These are phyloP conservation scores for Myiopsitta monachus DNA, from an alignment of 2,113 vertebrate genomes.

Conservation along the genomic window DNA sequence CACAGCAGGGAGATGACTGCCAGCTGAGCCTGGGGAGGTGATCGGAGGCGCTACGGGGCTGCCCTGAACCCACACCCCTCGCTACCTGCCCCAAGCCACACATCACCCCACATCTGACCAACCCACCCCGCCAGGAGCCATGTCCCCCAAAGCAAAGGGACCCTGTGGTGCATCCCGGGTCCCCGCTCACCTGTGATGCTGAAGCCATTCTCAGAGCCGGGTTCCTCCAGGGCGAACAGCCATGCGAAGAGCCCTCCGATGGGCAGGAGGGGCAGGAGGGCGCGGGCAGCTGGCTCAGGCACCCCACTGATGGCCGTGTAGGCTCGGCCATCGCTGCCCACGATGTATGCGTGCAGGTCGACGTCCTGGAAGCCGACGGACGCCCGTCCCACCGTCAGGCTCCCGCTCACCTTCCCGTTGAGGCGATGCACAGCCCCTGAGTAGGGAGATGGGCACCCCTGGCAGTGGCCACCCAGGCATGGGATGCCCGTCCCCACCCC, in stretches of 20 bases:
- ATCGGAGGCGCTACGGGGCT: fast-evolving
- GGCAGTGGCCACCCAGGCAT: background rate
- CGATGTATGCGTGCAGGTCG: constrained; percentile 91
- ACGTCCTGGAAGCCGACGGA: constrained; percentile 43
- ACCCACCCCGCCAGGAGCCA: background rate
- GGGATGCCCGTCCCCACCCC: background rate
- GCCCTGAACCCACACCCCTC: background rate
- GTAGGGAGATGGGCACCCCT: background rate
- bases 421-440: constrained; percentile 90
- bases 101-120: background rate
- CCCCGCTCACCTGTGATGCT: constrained; percentile 81
- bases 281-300: constrained; percentile 82
- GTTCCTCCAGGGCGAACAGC: constrained; percentile 93
- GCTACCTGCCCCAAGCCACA: background rate
- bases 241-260: constrained; percentile 91
- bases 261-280: constrained; percentile 86
- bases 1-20: fast-evolving
- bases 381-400: constrained; percentile 77
- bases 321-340: constrained; percentile 89
- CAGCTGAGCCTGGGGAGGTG: background rate
- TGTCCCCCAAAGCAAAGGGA: fast-evolving
- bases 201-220: constrained; percentile 88
- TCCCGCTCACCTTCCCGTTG: constrained; percentile 91
- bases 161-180: fast-evolving
- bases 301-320: constrained; percentile 92